Conservation (phyloP, 2,113 vertebrate genomes). For the Entosphenus tridentatus region DNA sequence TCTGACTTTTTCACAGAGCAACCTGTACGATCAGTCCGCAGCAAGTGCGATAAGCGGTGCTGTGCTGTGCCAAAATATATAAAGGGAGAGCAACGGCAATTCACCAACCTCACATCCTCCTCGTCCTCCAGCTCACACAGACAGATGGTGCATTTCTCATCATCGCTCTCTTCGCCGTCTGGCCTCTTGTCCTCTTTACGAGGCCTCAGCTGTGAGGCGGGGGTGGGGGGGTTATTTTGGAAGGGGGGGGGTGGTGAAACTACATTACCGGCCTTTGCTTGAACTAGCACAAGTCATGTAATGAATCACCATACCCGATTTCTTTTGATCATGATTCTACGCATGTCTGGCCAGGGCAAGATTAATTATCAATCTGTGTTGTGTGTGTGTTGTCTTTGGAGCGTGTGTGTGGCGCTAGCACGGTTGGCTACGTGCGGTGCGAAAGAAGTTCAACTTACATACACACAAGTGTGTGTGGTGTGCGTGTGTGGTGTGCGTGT, state of each 20-base stretch:
- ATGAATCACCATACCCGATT: not conserved
- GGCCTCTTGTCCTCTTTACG: conserved; percentile 88
- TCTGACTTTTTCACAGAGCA: no score
- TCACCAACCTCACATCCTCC: conserved; percentile 85
- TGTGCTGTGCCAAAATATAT: not conserved
- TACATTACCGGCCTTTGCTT: not conserved
- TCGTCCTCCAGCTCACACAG: conserved; percentile 96
- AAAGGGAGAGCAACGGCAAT: not conserved
- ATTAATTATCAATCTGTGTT: not conserved
- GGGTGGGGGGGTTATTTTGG: conserved; percentile 8
- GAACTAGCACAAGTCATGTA: not conserved
- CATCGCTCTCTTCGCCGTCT: conserved; percentile 82
- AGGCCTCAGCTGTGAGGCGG: conserved; percentile 81
- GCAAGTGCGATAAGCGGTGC: not conserved
- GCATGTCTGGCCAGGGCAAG: not conserved
- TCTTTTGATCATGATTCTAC: no score
- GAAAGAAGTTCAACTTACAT: no score
- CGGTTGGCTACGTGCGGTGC: no score
- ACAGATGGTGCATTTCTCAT: conserved; percentile 98
- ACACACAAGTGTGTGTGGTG: no score
- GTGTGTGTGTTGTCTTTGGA: no score
- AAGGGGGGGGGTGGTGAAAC: not conserved
- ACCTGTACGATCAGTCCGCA: not conserved
- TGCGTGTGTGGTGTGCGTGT: no score
- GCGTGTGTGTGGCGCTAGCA: no score